A percentile compares a stretch with the other conserved stretches of the same genome.
Conservation (phyloP, 2,797 vertebrate species). For the Cyclura pinguis region DNA sequence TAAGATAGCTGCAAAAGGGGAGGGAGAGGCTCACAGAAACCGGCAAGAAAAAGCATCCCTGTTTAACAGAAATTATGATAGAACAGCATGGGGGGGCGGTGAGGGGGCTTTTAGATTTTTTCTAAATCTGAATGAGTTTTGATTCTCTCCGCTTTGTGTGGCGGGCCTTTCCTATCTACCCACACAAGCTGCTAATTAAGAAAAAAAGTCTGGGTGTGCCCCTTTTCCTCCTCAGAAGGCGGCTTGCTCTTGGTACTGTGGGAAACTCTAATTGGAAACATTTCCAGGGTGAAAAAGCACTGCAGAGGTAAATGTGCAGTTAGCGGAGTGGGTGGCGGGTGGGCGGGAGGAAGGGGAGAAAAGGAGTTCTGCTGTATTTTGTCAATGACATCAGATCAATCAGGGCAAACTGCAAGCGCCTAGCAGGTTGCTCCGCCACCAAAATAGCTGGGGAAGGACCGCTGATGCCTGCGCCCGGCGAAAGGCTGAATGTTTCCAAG, state of each 20-base stretch:
- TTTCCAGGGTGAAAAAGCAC: not conserved
- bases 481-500: not conserved
- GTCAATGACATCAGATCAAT: conserved; percentile 31
- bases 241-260: accelerated
- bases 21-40: no score
- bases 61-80: no score
- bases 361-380: not conserved
- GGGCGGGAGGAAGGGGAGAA: not conserved
- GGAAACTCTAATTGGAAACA: conserved; percentile 19
- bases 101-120: not conserved
- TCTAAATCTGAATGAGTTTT: accelerated
- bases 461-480: not conserved
- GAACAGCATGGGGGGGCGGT: no score
- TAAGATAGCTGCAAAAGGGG: no score
- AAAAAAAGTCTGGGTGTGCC: not conserved
- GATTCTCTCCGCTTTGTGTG: not conserved
- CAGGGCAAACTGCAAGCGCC: not conserved
- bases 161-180: accelerated
- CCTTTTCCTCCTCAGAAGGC: not conserved
- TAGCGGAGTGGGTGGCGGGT: not conserved
- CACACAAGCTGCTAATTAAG: not conserved
- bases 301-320: not conserved
- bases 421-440: not conserved
- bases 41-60: no score
- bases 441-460: not conserved